Evolutionary conservation across 2,797 vertebrate genomes (phyloP).

Genomic region (Dromococcyx pavoninus): DNA sequence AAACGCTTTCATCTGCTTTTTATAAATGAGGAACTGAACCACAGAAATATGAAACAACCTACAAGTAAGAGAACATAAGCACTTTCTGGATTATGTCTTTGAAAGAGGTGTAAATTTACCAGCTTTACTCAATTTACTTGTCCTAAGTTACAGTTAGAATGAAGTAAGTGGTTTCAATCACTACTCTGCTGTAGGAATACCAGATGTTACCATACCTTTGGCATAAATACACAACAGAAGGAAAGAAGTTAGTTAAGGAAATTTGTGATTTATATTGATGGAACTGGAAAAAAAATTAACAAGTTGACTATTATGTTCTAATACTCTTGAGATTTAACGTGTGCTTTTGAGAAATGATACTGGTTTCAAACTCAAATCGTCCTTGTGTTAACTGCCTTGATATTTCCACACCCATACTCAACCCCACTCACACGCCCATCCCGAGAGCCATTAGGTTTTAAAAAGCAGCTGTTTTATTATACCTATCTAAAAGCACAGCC

Average conservation of each 20-base stretch:
- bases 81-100: not conserved
- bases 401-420: not conserved
- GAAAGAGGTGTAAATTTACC: not conserved
- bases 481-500: not conserved
- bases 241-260: not conserved
- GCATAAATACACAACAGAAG: not conserved
- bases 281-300: not conserved
- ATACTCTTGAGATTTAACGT: not conserved
- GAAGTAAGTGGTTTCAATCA: not conserved
- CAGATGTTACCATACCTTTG: not conserved
- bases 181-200: not conserved
- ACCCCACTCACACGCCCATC: no score
- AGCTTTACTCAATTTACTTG: not conserved
- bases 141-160: not conserved
- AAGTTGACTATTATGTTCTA: not conserved
- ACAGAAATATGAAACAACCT: not conserved
- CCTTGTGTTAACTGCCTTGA: not conserved
- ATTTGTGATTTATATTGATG: not conserved
- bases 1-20: not conserved
- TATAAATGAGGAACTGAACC: not conserved
- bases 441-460: not conserved
- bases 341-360: not conserved
- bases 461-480: not conserved
- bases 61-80: not conserved
- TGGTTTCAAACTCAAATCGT: not conserved